Conservation (phyloP, 1,140 invertebrate species). For the Drosophila miranda region DNA sequence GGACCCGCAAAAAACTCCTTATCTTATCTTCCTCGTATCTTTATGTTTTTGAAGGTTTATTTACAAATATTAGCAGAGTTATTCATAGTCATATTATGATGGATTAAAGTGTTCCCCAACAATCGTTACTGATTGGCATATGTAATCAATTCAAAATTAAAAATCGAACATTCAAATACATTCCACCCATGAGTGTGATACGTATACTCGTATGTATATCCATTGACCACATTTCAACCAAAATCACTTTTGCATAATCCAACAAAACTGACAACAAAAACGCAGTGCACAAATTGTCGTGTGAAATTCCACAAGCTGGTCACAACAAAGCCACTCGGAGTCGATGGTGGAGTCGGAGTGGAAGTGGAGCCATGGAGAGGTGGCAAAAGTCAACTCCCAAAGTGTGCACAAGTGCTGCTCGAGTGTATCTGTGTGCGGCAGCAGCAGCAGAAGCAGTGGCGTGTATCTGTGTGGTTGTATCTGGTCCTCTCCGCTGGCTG, state of each 20-base stretch:
- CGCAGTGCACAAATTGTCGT: slow-evolving; percentile 32
- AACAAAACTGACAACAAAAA: slow-evolving; percentile 12
- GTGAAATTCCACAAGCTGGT: slow-evolving; percentile 58
- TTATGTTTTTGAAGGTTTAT: too few species aligned
- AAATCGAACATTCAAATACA: neutral
- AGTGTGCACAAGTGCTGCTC: slow-evolving; percentile 28
- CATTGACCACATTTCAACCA: neutral
- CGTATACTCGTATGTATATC: too few species aligned
- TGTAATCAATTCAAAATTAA: neutral
- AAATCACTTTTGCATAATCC: slow-evolving; percentile 31
- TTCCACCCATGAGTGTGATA: neutral
- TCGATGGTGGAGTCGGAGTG: too few species aligned
- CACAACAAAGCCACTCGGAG: slow-evolving; percentile 21
- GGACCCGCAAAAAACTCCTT: too few species aligned
- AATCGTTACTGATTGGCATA: neutral
- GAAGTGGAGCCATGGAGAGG: slow-evolving; percentile 14
- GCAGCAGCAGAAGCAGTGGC: neutral
- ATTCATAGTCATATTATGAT: too few species aligned
- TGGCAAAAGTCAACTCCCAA: slow-evolving; percentile 69
- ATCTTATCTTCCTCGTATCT: too few species aligned
- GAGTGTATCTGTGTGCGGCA: slow-evolving; percentile 15
- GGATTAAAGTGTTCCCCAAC: too few species aligned
- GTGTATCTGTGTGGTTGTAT: slow-evolving; percentile 26
- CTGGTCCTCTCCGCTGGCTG: slow-evolving; percentile 34
- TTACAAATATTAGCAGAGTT: too few species aligned